Evolutionary conservation across 2,113 vertebrate species (phyloP), one percentile per base, ranked within the genome.

Genomic region (Tringa solitaria): DNA sequence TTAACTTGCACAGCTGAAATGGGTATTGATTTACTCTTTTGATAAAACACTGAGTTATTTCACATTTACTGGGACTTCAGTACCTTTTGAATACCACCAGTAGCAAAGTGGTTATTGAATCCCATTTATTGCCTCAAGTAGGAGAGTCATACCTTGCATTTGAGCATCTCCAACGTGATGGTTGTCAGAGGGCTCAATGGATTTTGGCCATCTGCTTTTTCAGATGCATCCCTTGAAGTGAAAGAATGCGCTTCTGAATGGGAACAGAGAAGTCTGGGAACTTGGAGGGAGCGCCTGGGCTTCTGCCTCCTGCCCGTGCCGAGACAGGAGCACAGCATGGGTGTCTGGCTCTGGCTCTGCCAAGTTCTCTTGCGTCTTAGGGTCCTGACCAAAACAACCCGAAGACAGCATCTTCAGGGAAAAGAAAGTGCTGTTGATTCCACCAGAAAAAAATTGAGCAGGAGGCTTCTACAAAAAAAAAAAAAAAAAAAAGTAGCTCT

Each of bases 311-410:
- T 3, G 11, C 59, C 46, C 46, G 69, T 21, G 32, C 79, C 6
- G 33, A 89, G 85, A 77, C 76, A 59, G 50, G 30, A 86, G 83
- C 87, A 35, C 90, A 89, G 79, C 90, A 76, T 79, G 90, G 63
- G 57, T 2, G 54, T 65, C 82, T 95, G 80, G 67, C 53, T 48
- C 27, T 4, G 16, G 14, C 21, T 54, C 72, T 90, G 89, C 83
- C 86, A 82, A 32, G 46, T 54, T 92, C 60, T 63, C 16, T 53
- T 1, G 0, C 1, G 0, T 53, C 30, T 51, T 75, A 63, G 72
- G 64, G 54, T 77, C 54, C 27, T 39, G 56, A 39, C 45, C 64
- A 75, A 50, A 88, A n/a, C 59, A 81, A 19, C 37, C 18, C 11
- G 6, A 22, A 60, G 57, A 18, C 6, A 5, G 11, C 41, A 27